Evolutionary conservation across 2,888 invertebrate species (phyloP), one percentile per base, ranked within the genome.

Genomic region (Platycheirus rosarum): DNA sequence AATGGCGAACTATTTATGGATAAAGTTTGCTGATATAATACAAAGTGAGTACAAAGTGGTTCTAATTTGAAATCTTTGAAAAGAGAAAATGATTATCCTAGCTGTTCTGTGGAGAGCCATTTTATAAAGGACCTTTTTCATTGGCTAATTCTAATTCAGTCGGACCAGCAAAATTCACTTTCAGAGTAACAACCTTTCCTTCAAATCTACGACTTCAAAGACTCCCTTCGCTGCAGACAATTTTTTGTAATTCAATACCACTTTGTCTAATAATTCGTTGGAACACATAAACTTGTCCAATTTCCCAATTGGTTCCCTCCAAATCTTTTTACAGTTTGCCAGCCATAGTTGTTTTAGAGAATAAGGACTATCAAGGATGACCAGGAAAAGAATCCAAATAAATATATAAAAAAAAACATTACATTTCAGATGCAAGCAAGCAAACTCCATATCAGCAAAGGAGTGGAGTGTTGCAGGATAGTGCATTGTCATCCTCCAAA

Each of bases 221-320:
- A n/a, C n/a, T n/a, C n/a, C n/a, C n/a, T 14, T 37, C 4, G 18
- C 20, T 20, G 7, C 9, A 55, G 23, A 23, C 23, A 11, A 32
- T 29, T 60, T 11, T 29, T 18, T 23, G 29, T 29, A 60, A 44
- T 44, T 42, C 44, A 44, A 60, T 48, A 42, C 14, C 66, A 42
- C 29, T 66, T 66, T 53, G 29, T 44, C 44, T 35, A 42, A 53
- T 44, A 55, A 68, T 55, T 55, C 46, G 8, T 42, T 35, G 44
- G 35, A 57, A n/a, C 32, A 55, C 53, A 73, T 63, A 63, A 73
- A 66, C 66, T 66, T 66, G 60, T 78, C 51, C 71, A 78, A 66
- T 78, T 77, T 65, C 70, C 16, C 62, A 78, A 78, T 73, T 73
- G 66, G 20, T 46, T 73, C 60, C 13, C 60, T 73, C 60, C 48